Evolutionary conservation across 2,888 invertebrate genomes (phyloP).

Genomic region (Dryococelus australis): DNA sequence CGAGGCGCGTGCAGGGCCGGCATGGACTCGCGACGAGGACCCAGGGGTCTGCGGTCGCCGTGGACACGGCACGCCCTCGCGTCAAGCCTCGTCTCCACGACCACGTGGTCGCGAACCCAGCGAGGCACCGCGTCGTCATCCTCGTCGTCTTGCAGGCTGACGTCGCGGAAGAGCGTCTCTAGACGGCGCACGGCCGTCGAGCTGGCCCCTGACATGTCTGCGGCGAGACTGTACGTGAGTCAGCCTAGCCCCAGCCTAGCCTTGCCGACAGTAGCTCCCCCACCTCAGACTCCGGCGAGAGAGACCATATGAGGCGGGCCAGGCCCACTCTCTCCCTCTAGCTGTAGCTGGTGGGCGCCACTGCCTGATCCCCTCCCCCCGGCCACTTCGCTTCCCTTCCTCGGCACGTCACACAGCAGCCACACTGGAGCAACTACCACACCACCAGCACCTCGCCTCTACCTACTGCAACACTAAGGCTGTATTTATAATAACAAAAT

Average conservation of each 20-base stretch:
- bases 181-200: constrained; percentile 74
- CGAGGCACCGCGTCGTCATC: constrained; percentile 11
- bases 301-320: background rate
- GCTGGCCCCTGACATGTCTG: background rate
- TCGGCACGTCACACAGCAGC: no score
- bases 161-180: constrained; percentile 75
- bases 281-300: background rate
- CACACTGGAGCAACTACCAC: no score
- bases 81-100: constrained; percentile 66
- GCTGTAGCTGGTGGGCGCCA: background rate
- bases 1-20: constrained; percentile 51
- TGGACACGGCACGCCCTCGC: constrained; percentile 71
- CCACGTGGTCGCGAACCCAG: constrained; percentile 58
- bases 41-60: constrained; percentile 62
- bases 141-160: constrained; percentile 62
- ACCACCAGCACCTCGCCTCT: no score
- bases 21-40: constrained; percentile 61
- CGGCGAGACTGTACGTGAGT: background rate
- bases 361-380: background rate
- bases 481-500: no score
- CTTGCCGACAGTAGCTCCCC: background rate
- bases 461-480: no score
- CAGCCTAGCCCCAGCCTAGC: background rate
- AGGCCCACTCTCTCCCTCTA: background rate
- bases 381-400: no score